Percentiles rank a stretch among this genome's conserved stretches.
phyloP scores from a whole-genome alignment of 37 sponge, comb jelly and placozoan species.

The Halisarca cf. caerulea region DNA sequence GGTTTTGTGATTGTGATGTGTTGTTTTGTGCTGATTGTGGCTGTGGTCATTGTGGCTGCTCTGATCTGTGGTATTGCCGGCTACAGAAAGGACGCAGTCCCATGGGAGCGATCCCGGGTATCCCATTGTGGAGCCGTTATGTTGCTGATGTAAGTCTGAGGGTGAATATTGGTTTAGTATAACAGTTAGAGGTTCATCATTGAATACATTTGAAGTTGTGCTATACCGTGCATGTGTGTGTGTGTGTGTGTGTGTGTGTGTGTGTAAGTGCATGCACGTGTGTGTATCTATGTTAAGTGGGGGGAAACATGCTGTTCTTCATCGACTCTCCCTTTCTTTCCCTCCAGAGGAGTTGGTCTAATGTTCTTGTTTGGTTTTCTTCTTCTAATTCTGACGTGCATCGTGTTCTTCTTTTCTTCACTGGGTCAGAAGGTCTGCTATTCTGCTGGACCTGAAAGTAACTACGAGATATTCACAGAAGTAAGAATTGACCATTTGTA shows the following conservation, averaged over 20 bases:
- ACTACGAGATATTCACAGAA: conserved; percentile 35
- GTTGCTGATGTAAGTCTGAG: conserved; percentile 45
- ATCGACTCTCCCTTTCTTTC: not conserved
- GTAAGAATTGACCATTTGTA: too few relatives aligned
- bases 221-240: too few relatives aligned
- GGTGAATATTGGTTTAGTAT: too few relatives aligned
- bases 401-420: conserved; percentile 63
- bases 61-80: conserved; percentile 55
- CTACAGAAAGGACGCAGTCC: conserved; percentile 37
- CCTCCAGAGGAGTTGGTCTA: conserved; percentile 42
- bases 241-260: too few relatives aligned
- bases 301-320: too few relatives aligned
- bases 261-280: not conserved
- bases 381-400: conserved; percentile 44
- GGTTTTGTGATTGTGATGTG: conserved; percentile 66
- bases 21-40: conserved; percentile 36
- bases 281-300: not conserved
- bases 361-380: conserved; percentile 65
- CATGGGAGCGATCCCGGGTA: conserved; percentile 34
- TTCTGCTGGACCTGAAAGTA: conserved; percentile 28
- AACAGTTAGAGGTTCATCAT: too few relatives aligned
- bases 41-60: conserved; percentile 39
- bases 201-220: too few relatives aligned
- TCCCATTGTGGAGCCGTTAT: conserved; percentile 72
- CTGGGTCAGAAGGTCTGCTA: conserved; percentile 62